Conservation (phyloP, 2,113 vertebrate genomes). For the Rousettus leschenaultii region DNA sequence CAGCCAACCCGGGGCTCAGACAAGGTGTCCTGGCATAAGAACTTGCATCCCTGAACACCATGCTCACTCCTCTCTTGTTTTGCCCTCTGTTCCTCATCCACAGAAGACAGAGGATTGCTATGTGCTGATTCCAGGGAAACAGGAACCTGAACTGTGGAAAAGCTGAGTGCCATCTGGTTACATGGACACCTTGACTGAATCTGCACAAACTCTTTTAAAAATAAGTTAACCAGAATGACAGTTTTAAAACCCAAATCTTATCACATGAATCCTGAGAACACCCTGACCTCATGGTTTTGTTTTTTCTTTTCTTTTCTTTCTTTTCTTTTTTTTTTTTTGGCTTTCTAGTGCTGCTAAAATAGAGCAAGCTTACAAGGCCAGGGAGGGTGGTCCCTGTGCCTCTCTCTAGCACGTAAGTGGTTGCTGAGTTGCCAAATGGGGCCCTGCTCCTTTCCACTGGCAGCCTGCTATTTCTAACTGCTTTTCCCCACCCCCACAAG, state of each 20-base stretch:
- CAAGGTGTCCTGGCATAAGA: too few relatives aligned
- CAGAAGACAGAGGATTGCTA: not conserved
- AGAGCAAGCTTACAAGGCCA: not conserved
- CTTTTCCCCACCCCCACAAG: not conserved
- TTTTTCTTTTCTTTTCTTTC: not conserved
- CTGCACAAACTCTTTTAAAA: not conserved
- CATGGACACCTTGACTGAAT: not conserved
- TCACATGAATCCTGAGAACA: not conserved
- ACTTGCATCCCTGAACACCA: accelerated
- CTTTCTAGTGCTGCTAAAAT: not conserved
- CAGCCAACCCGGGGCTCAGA: not conserved
- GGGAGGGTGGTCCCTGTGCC: not conserved
- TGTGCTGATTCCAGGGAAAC: not conserved
- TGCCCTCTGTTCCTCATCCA: not conserved
- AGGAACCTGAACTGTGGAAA: not conserved
- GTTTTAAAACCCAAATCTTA: not conserved
- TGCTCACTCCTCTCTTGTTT: not conserved
- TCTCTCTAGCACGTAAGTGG: not conserved
- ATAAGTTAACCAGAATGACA: not conserved
- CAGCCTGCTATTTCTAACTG: not conserved
- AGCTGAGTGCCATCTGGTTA: not conserved
- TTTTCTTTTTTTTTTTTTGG: not conserved
- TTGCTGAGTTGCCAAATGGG: not conserved
- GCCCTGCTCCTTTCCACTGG: not conserved
- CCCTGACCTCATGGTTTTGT: not conserved